phyloP scores from a whole-genome alignment of 1,140 invertebrate genomes.

The Melanaphis sacchari region DNA sequence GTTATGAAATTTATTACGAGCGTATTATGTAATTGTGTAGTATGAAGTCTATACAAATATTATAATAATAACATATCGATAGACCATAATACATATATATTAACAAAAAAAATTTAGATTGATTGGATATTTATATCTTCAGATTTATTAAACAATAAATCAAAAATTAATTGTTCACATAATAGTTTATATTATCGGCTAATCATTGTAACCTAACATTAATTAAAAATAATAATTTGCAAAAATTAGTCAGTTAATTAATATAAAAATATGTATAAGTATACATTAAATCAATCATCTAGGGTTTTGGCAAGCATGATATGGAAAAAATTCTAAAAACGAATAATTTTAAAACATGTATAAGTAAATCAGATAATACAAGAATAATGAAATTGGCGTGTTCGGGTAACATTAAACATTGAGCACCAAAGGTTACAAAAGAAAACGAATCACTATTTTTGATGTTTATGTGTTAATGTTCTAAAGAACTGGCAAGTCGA shows the following conservation, averaged over 20 bases:
- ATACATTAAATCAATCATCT: not conserved
- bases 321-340: not conserved
- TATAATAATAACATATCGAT: not conserved
- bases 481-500: constrained; percentile 17
- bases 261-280: not conserved
- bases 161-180: not conserved
- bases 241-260: not conserved
- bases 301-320: not conserved
- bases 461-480: constrained; percentile 49
- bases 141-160: not conserved
- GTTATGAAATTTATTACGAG: not conserved
- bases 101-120: not conserved
- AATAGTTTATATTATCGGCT: not conserved
- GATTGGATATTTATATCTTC: not conserved
- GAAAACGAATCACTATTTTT: constrained; percentile 39
- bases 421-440: constrained; percentile 23
- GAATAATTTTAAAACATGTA: not conserved
- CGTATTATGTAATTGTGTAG: not conserved
- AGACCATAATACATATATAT: too few relatives aligned
- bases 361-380: constrained; percentile 29
- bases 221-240: not conserved
- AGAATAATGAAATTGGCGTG: constrained; percentile 51
- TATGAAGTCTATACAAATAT: not conserved
- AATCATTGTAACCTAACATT: not conserved
- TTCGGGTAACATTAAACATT: constrained; percentile 32